Conservation (phyloP, 2,888 invertebrate genomes). For the Zygothrica quintamaculata region DNA sequence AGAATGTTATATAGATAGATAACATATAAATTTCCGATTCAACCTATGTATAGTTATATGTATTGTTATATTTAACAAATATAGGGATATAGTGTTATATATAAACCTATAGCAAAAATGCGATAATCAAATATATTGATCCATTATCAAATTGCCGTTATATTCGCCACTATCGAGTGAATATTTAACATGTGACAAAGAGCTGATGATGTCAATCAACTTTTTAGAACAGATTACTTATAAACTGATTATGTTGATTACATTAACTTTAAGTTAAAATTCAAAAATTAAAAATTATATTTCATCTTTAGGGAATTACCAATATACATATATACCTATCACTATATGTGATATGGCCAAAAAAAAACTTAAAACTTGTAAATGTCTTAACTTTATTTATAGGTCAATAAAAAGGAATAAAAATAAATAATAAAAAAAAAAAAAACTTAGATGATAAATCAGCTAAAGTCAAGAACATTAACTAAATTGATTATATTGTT, state of each 20-base stretch:
- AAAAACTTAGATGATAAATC: not conserved
- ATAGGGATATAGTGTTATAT: not conserved
- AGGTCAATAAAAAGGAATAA: too few species aligned
- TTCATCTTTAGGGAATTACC: too few species aligned
- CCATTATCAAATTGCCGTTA: conserved; percentile 18
- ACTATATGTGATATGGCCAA: too few species aligned
- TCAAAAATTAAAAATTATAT: too few species aligned
- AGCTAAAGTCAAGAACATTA: conserved; percentile 51
- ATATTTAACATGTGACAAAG: conserved; percentile 58
- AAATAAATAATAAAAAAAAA: too few species aligned
- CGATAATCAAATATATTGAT: conserved; percentile 9
- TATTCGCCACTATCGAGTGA: conserved; percentile 16
- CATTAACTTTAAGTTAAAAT: not conserved
- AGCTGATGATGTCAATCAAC: conserved; percentile 15
- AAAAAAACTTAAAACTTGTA: too few species aligned
- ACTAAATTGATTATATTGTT: conserved; percentile 63
- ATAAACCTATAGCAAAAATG: not conserved
- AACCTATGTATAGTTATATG: too few species aligned
- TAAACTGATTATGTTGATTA: not conserved
- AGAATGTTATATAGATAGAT: too few species aligned
- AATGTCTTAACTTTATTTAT: too few species aligned
- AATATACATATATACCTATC: too few species aligned
- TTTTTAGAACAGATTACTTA: not conserved
- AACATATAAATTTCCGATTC: too few species aligned
- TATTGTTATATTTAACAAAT: too few species aligned